Evolutionary conservation across 2,888 invertebrate species (phyloP), one percentile per base, ranked within the genome.

Genomic region (Adelognathus sp.): DNA sequence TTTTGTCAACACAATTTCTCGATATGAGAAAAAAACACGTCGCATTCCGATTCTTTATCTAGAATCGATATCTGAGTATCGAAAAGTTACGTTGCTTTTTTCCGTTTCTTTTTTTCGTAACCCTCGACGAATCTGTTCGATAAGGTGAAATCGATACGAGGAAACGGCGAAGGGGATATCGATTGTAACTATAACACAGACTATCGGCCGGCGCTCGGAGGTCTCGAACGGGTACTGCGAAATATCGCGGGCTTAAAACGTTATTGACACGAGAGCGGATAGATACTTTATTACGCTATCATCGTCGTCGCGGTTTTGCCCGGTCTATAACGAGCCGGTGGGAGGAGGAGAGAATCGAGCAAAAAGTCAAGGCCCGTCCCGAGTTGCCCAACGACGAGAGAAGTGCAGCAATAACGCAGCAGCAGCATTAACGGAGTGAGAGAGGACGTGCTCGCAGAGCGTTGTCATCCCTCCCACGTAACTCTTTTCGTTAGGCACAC

Each of bases 281-380:
- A 36, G 70, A 70, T 71, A 71, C 46, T 72, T 61, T 72, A 72
- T 39, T 41, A 63, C 63, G 61, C 36, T 66, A 66, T 76, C 46
- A 44, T 44, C 24, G 21, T 52, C 31, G 18, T 63, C 7, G n/a
- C n/a, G 18, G 9, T 36, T 71, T 56, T 50, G 31, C 33, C 11
- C 3, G 21, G 36, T 44, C 52, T 60, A n/a, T 58, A 9, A 24
- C 16, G 50, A 36, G 33, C 61, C 18, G 41, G 54, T 41, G 44
- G 54, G 36, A 41, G 31, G 60, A 50, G 46, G 31, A 63, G 61
- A 66, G 56, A 31, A 63, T 66, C 74, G 41, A 61, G 75, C 54
- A 81, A 81, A 79, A 81, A 81, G 80, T 81, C 80, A 81, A 81
- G 80, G 80, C 75, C 46, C 41, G 29, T 36, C 21, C n/a, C 39